phyloP scores from a whole-genome alignment of 2,113 vertebrate species.

The Corythornis vintsioides region DNA sequence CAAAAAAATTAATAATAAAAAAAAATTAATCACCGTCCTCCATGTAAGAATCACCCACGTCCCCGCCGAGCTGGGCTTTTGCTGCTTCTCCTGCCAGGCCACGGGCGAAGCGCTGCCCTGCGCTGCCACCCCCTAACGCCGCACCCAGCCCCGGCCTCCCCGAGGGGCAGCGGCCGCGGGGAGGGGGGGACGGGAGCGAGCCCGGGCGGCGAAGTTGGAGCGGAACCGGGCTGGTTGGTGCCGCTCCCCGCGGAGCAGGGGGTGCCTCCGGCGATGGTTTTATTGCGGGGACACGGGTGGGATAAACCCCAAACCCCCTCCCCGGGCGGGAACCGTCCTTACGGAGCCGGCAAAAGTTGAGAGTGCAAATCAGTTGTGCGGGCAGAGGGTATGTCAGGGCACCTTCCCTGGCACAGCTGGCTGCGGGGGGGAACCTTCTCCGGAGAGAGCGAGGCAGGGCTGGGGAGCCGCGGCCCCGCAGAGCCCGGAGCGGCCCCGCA shows the following conservation, averaged over 20 bases:
- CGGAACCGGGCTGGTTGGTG: background rate
- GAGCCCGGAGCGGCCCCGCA: background rate
- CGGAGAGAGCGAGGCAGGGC: background rate
- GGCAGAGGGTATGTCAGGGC: background rate
- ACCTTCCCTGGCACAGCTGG: background rate
- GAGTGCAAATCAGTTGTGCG: background rate
- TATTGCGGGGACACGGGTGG: background rate
- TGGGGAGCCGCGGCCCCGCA: background rate
- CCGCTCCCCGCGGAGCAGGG: background rate
- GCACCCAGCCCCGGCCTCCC: background rate
- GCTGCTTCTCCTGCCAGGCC: background rate
- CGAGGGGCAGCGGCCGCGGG: background rate
- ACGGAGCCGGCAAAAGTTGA: background rate
- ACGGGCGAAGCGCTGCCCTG: background rate
- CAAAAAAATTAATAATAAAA: no score
- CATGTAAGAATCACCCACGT: background rate
- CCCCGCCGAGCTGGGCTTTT: background rate
- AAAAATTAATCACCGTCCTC: background rate
- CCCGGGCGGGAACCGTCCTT: no score
- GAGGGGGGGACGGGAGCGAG: background rate
- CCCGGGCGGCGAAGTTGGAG: background rate
- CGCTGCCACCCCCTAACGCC: background rate
- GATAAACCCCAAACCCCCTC: background rate
- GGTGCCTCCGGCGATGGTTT: background rate
- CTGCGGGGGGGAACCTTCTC: no score